Evolutionary conservation across 2,113 vertebrate genomes (phyloP), one percentile per base, ranked within the genome.

Genomic region (Pungitius pungitius): DNA sequence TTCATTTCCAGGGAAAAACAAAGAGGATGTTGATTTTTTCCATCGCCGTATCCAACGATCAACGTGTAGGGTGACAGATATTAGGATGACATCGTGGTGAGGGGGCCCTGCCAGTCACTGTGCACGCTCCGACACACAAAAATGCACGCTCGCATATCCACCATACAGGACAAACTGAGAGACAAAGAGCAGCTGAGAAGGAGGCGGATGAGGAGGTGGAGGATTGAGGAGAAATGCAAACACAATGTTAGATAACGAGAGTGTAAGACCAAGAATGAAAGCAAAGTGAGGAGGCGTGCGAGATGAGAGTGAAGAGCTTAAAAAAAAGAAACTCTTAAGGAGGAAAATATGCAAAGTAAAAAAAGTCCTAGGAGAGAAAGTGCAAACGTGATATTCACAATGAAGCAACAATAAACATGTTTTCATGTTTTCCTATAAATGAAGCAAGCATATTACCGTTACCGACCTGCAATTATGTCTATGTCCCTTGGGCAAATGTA

Each of bases 151-250:
- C 47, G 69, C 84, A 66, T 68, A 87, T 35, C 79, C 78, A 65
- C 66, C 66, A 51, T 45, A 51, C 63, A 45, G 76, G 67, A 78
- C 81, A 83, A 82, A 69, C 83, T 22, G 77, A 62, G 79, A 88
- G 85, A 90, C 84, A 82, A 86, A 89, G 84, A 90, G 80, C 91
- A 90, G 87, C 85, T 87, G 83, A 88, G 86, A 73, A 89, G 83
- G 78, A 87, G 90, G 89, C 80, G 90, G 80, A 82, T 74, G 83
- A 84, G 77, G 85, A 81, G 68, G 82, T 85, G 82, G 85, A 85
- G 81, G 82, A 80, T 8, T 40, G 83, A 77, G 81, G 73, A 78
- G 71, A 84, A 87, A 86, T 75, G 81, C 81, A 81, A 90, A 85
- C 82, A 80, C 75, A 78, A 45, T 71, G 77, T 89, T 89, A 87